These are phyloP conservation scores for Podarcis lilfordi DNA, from an alignment of 2,797 vertebrate genomes.

Conservation along the genomic window DNA sequence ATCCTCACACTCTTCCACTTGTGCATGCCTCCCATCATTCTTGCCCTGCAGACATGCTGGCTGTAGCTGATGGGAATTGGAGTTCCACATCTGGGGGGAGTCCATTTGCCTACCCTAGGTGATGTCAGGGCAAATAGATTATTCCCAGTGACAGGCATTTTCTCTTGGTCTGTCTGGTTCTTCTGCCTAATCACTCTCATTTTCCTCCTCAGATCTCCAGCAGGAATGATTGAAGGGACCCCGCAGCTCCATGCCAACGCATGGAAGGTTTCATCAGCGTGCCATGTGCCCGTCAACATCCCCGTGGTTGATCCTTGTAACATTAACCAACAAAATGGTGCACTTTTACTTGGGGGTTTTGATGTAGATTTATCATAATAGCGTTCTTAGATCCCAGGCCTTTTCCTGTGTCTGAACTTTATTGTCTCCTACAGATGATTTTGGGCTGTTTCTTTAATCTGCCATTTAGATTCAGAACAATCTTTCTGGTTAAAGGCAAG, in stretches of 20 bases:
- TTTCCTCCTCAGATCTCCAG: conserved; percentile 86
- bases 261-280: conserved; percentile 96
- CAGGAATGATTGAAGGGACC: conserved; percentile 98
- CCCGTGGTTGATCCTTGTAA: conserved; percentile 95
- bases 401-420: neutral
- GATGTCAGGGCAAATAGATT: neutral
- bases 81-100: no score
- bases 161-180: neutral
- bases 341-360: conserved; percentile 20
- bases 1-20: neutral
- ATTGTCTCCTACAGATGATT: neutral
- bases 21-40: no score
- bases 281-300: conserved; percentile 90
- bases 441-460: neutral
- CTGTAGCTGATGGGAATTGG: no score
- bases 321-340: conserved; percentile 94
- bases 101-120: no score
- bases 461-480: neutral
- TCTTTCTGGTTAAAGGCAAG: neutral
- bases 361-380: conserved; percentile 10
- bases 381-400: neutral
- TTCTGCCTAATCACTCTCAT: conserved; percentile 5
- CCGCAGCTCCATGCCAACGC: conserved; percentile 96
- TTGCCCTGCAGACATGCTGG: no score
- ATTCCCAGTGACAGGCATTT: neutral